Evolutionary conservation across 2,888 invertebrate genomes (phyloP), one percentile per base, ranked within the genome.

Genomic region (Rhamnusium bicolor): DNA sequence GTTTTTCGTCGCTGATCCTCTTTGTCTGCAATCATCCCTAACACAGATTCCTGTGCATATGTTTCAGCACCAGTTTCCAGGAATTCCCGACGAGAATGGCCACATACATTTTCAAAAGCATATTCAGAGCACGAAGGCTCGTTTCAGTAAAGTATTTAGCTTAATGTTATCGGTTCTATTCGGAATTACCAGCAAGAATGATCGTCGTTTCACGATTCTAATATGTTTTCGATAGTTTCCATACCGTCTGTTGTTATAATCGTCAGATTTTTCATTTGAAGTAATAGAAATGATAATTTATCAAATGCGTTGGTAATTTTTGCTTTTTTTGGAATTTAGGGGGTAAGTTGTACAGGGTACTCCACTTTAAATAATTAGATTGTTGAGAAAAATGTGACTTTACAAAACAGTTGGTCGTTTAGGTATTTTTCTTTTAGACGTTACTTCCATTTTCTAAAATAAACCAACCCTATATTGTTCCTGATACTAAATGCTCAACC

Each of bases 61-160:
- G 63, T 63, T 49, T 49, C 63, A 49, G 27, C 51, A 19, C 14
- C 32, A 58, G 58, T 29, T 58, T 29, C 32, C 58, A 21, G 58
- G 58, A 32, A 58, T 58, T 58, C 58, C n/a, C 58, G 58, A 58
- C 49, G n/a, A 14, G 8, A 49, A 24, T 49, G 24, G 63, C 63
- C 63, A 16, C 63, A 49, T 63, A 63, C 63, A 63, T 49, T 47
- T 63, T 49, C 49, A 49, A 18, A 16, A 16, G 29, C 47, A 40
- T 65, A 65, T 65, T 65, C 65, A 8, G 16, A 53, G 65, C 65
- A 65, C 65, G 65, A 40, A 53, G 19, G 10, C 32, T n/a, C 65
- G 53, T 65, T 32, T 18, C 53, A 32, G 32, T 32, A 10, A 49
- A 65, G 65, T 65, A 65, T 65, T 65, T 65, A 65, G 65, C 65